Evolutionary conservation across 2,888 invertebrate genomes (phyloP).

Genomic region (Hypolimnas misippus): DNA sequence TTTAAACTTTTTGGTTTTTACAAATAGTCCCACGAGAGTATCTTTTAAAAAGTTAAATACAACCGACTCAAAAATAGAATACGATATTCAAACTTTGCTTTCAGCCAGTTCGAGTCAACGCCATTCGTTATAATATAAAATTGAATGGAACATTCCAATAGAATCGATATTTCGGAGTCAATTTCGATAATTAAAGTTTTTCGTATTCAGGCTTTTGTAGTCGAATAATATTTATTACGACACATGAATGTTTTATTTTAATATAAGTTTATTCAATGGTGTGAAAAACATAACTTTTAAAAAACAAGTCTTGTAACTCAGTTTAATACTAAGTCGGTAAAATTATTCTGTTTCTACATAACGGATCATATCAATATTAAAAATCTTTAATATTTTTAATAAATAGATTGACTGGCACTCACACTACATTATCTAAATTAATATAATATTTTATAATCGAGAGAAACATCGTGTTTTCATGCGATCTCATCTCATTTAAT

Average conservation of each 20-base stretch:
- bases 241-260: neutral
- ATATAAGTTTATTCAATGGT: neutral
- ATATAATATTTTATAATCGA: no score
- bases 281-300: no score
- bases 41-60: conserved; percentile 51
- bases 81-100: conserved; percentile 71
- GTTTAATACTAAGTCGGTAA: no score
- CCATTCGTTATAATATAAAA: conserved; percentile 64
- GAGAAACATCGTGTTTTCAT: no score
- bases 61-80: conserved; percentile 65
- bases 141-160: conserved; percentile 57
- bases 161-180: conserved; percentile 63
- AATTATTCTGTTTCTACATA: no score
- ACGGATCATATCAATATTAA: no score
- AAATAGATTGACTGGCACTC: no score
- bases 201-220: conserved; percentile 47
- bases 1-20: neutral
- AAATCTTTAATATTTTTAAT: no score
- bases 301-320: no score
- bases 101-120: conserved; percentile 61
- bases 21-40: conserved; percentile 24
- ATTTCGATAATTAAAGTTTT: conserved; percentile 65
- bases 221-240: neutral
- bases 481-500: no score
- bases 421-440: no score